Conservation (phyloP, 2,888 invertebrate genomes). For the Amphipyra berbera region DNA sequence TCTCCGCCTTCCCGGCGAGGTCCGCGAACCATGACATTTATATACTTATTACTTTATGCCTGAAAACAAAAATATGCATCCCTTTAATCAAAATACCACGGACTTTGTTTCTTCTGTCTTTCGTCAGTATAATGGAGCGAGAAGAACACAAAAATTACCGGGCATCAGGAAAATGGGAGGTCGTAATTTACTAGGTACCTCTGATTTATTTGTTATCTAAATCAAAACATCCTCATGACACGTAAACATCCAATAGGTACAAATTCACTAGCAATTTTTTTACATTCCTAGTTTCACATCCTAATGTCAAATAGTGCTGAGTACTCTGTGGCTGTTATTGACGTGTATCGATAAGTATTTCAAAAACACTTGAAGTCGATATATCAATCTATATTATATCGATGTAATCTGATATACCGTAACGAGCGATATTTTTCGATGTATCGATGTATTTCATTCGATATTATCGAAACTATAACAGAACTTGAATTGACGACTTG, state of each 20-base stretch:
- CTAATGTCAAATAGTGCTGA: too few species aligned
- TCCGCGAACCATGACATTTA: constrained; percentile 94
- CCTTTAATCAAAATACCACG: neutral
- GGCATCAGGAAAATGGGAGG: constrained; percentile 46
- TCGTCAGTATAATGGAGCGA: neutral
- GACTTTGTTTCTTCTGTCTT: neutral
- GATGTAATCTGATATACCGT: too few species aligned
- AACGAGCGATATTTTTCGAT: too few species aligned
- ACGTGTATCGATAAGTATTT: too few species aligned
- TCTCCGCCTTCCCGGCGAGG: constrained; percentile 93
- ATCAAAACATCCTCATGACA: constrained; percentile 55
- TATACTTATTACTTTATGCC: constrained; percentile 54
- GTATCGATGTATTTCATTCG: too few species aligned
- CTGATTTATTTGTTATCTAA: constrained; percentile 30
- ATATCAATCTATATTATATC: too few species aligned
- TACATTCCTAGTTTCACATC: neutral
- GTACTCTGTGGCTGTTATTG: too few species aligned
- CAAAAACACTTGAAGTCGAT: too few species aligned
- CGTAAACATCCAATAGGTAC: constrained; percentile 54
- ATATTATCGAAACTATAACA: too few species aligned
- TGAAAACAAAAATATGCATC: constrained; percentile 51
- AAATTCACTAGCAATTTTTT: constrained; percentile 1
- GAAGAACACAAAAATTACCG: constrained; percentile 33
- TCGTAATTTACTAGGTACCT: constrained; percentile 15
- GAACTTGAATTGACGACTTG: too few species aligned